phyloP scores from a whole-genome alignment of 2,797 vertebrate genomes.

The Falco novaeseelandiae region DNA sequence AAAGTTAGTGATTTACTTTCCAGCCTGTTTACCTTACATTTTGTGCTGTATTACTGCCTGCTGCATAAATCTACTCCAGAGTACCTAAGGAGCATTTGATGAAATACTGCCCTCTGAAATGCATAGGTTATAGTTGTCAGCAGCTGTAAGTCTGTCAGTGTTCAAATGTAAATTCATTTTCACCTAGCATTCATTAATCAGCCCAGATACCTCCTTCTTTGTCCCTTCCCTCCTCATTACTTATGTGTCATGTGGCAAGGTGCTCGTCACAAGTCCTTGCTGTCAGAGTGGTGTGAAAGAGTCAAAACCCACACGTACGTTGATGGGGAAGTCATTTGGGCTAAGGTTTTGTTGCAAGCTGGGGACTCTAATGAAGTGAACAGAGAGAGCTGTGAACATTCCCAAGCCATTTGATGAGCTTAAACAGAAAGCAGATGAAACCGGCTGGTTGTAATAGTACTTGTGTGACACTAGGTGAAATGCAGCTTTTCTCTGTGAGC shows the following conservation, averaged over 20 bases:
- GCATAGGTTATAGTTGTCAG: background rate
- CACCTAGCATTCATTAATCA: background rate
- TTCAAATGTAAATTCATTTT: background rate
- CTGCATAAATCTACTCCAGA: background rate
- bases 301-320: rapidly evolving
- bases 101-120: background rate
- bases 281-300: background rate
- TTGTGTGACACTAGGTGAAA: background rate
- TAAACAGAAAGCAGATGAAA: background rate
- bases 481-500: background rate
- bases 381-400: background rate
- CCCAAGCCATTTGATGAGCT: background rate
- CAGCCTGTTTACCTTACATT: background rate
- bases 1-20: background rate
- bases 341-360: background rate
- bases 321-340: background rate
- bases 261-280: background rate
- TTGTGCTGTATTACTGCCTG: background rate
- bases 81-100: background rate
- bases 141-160: background rate
- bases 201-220: background rate
- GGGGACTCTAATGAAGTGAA: background rate
- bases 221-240: background rate
- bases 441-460: rapidly evolving
- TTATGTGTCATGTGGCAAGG: background rate